Conservation (phyloP, 2,113 vertebrate species). For the Cyphomyrus plagiostoma region DNA sequence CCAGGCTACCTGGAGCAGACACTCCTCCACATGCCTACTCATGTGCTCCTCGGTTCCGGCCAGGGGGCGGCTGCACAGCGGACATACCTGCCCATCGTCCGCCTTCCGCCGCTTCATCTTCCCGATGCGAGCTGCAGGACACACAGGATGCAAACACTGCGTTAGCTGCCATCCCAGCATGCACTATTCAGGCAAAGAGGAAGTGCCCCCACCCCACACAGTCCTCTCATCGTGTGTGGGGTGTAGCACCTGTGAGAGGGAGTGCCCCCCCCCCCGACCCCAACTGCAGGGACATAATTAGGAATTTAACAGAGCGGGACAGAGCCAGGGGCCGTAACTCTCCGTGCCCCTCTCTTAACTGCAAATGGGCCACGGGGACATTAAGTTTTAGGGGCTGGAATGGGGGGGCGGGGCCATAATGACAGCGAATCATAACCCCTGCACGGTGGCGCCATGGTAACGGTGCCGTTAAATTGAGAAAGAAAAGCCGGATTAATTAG, state of each 20-base stretch:
- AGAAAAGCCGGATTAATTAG: slow-evolving; percentile 57
- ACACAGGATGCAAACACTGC: not conserved
- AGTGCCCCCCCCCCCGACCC: not conserved
- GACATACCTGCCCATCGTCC: slow-evolving; percentile 99
- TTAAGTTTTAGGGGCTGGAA: slow-evolving; percentile 66
- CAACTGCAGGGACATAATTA: slow-evolving; percentile 55
- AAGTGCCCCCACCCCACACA: not conserved
- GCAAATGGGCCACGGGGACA: slow-evolving; percentile 65
- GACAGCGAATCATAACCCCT: slow-evolving; percentile 33
- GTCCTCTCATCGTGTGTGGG: not conserved
- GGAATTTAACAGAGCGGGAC: slow-evolving; percentile 69
- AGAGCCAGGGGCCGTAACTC: slow-evolving; percentile 56
- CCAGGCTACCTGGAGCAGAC: slow-evolving; percentile 94
- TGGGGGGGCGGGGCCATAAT: slow-evolving; percentile 43
- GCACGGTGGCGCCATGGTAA: slow-evolving; percentile 46
- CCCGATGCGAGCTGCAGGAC: slow-evolving; percentile 87
- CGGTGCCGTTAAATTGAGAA: slow-evolving; percentile 56
- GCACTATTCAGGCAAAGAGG: not conserved
- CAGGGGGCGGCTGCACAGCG: slow-evolving; percentile 93
- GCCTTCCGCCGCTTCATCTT: slow-evolving; percentile 99
- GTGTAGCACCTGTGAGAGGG: not conserved
- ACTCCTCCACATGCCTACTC: slow-evolving; percentile 99
- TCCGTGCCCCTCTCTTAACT: slow-evolving; percentile 66
- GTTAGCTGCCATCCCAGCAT: not conserved
- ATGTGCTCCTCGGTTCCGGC: slow-evolving; percentile 99